Evolutionary conservation across 2,797 vertebrate genomes (phyloP), one percentile per base, ranked within the genome.

Genomic region (Phrynocephalus forsythii): DNA sequence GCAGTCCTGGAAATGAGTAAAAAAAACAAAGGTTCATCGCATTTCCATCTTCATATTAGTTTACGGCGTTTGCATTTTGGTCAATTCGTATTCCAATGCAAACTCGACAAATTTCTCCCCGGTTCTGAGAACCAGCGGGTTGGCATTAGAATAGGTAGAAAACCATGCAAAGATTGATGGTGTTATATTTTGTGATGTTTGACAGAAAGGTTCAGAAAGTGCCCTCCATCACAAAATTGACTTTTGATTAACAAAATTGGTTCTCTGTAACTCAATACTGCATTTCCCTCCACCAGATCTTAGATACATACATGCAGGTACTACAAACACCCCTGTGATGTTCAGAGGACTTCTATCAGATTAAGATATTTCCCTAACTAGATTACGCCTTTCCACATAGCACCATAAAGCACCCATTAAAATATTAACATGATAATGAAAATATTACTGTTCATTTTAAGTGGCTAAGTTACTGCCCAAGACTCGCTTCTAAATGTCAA

Each of bases 381-480:
- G 26, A 81, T 26, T 30, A 24, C 48, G 38, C 18, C 33, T 87
- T 68, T 71, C 71, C 24, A 30, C 52, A 48, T 22, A n/a, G 69
- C 66, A 73, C 80, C 76, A 87, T 66, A 82, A 87, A 87, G 48
- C 72, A 16, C 60, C 67, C 38, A 86, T 87, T 38, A 38, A 80
- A 87, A 88, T 48, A 81, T 87, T 90, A 90, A 91, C 66, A 78
- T 79, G 87, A 91, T 91, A 90, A 91, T 86, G 91, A 82, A 93
- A 94, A 91, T 91, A 93, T 91, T 94, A 92, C 88, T 86, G 73
- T 92, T 94, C 72, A 68, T 79, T 85, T 92, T 85, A 92, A 87
- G 90, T 91, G 44, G 79, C 85, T 88, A 88, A 86, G 89, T 89
- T 71, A 60, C 33, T 85, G 18, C 52, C 63, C 30, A 75, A 52